Evolutionary conservation across 2,797 vertebrate genomes (phyloP).

Genomic region (Cirrhinus molitorella): DNA sequence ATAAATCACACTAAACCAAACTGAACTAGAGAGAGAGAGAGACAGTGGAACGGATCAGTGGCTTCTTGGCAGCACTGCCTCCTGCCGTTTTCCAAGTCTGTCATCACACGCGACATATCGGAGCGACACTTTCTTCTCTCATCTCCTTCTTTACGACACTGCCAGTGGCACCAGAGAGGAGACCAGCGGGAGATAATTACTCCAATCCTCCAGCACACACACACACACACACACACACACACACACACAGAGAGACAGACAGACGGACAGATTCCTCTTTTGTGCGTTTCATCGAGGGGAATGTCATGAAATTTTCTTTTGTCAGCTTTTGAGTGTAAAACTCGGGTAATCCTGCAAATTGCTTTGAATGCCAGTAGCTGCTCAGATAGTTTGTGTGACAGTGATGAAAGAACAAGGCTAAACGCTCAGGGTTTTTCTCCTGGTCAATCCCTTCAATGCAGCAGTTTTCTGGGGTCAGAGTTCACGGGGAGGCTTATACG

Average conservation of each 20-base stretch:
- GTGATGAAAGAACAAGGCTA: neutral
- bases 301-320: constrained; percentile 42
- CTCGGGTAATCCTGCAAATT: constrained; percentile 27
- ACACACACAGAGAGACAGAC: neutral
- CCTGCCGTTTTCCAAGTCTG: constrained; percentile 26
- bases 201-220: constrained; percentile 36
- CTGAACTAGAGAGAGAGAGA: neutral
- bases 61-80: constrained; percentile 29
- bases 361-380: constrained; percentile 33
- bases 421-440: neutral
- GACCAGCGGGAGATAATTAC: constrained; percentile 53
- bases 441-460: neutral
- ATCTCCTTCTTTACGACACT: constrained; percentile 24
- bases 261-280: neutral
- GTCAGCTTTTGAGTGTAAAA: constrained; percentile 32
- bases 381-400: constrained; percentile 13
- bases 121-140: constrained; percentile 33
- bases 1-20: constrained; percentile 8
- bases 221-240: neutral
- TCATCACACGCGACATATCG: constrained; percentile 38
- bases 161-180: constrained; percentile 18
- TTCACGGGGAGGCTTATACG: too few relatives aligned
- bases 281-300: neutral
- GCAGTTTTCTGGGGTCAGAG: neutral
- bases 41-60: constrained; percentile 27